These are phyloP conservation scores for Augiades crinisus DNA, from an alignment of 2,888 invertebrate species.

Conservation along the genomic window DNA sequence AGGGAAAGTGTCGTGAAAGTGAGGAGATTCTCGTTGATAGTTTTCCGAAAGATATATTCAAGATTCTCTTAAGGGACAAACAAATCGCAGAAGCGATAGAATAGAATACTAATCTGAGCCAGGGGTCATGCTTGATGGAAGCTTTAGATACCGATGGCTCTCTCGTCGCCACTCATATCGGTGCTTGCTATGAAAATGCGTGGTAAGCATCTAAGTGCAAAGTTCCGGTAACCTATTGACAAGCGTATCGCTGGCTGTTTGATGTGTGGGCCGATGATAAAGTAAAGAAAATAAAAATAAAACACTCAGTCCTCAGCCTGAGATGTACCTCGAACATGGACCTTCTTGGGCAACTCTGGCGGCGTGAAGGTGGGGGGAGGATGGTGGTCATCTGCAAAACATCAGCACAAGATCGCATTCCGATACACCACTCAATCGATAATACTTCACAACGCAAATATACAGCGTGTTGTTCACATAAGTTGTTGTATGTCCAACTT, in stretches of 20 bases:
- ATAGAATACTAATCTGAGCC: slow-evolving; percentile 54
- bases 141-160: slow-evolving; percentile 47
- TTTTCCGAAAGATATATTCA: slow-evolving; percentile 16
- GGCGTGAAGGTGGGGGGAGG: slow-evolving; percentile 99
- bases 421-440: slow-evolving; percentile 73
- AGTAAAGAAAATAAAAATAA: slow-evolving; percentile 56
- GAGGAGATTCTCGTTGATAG: slow-evolving; percentile 33
- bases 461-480: slow-evolving; percentile 52
- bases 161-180: slow-evolving; percentile 41
- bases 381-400: slow-evolving; percentile 98
- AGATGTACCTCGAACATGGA: slow-evolving; percentile 95
- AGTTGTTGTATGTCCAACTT: slow-evolving; percentile 31
- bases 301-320: slow-evolving; percentile 72
- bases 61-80: slow-evolving; percentile 32
- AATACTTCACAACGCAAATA: slow-evolving; percentile 63
- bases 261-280: slow-evolving; percentile 73
- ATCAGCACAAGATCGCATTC: slow-evolving; percentile 85
- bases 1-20: slow-evolving; percentile 38
- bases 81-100: slow-evolving; percentile 47
- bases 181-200: slow-evolving; percentile 77
- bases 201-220: slow-evolving; percentile 78
- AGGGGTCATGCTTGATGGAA: slow-evolving; percentile 67
- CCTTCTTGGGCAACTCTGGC: slow-evolving; percentile 99
- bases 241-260: slow-evolving; percentile 67
- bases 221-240: slow-evolving; percentile 60